Conservation (phyloP, 2,797 vertebrate genomes). For the Xenentodon cancila region DNA sequence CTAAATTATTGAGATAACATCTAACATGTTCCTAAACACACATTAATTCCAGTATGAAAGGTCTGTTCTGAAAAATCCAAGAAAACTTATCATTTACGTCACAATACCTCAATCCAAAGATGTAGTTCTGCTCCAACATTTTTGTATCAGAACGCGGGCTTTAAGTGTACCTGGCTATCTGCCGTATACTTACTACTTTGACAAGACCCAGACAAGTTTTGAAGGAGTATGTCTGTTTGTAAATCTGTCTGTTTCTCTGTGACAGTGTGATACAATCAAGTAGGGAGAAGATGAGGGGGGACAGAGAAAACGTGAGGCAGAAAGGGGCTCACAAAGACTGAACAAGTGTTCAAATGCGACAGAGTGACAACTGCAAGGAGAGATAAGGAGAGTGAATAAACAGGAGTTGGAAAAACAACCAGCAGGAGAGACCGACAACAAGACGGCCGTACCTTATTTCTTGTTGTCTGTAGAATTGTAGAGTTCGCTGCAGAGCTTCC, state of each 20-base stretch:
- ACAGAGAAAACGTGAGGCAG: slow-evolving; percentile 10
- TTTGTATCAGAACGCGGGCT: slow-evolving; percentile 27
- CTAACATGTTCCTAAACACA: too few species aligned
- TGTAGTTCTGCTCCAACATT: slow-evolving; percentile 1
- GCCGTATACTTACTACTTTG: slow-evolving; percentile 26
- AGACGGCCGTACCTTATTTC: slow-evolving; percentile 88
- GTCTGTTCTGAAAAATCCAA: too few species aligned
- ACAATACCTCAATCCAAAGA: not conserved
- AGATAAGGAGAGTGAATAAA: slow-evolving; percentile 18
- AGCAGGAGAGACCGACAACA: not conserved
- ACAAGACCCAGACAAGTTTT: slow-evolving; percentile 25
- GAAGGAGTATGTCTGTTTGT: slow-evolving; percentile 16
- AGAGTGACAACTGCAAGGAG: slow-evolving; percentile 28
- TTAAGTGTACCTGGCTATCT: slow-evolving; percentile 17
- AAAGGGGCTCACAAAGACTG: slow-evolving; percentile 6
- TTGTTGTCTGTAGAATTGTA: slow-evolving; percentile 91
- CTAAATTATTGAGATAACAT: too few species aligned
- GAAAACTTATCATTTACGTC: not conserved
- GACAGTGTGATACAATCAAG: slow-evolving; percentile 17
- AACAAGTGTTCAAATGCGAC: slow-evolving; percentile 34
- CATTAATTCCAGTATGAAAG: too few species aligned
- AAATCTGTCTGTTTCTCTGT: slow-evolving; percentile 13
- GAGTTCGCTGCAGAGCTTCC: slow-evolving; percentile 93
- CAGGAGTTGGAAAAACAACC: slow-evolving; percentile 2
- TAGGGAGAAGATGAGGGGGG: not conserved